Conservation (phyloP, 2,797 vertebrate genomes). For the Sebastes trivittatus region DNA sequence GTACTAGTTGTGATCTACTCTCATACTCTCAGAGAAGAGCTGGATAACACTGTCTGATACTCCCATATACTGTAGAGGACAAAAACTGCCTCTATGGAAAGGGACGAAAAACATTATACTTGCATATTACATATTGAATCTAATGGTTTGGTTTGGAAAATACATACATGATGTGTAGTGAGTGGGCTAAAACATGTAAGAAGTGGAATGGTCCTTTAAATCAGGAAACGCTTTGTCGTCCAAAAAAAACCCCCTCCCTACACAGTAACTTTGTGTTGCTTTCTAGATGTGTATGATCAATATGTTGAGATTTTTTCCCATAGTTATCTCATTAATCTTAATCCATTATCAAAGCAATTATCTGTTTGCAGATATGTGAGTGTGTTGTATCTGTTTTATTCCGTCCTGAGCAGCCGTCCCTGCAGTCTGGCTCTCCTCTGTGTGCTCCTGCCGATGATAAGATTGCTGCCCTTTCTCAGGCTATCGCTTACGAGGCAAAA, state of each 20-base stretch:
- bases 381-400: constrained; percentile 17
- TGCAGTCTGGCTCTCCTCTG: constrained; percentile 55
- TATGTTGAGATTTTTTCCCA: neutral
- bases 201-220: neutral
- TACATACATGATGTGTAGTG: neutral
- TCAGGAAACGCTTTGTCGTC: neutral
- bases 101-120: neutral
- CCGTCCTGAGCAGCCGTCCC: constrained; percentile 23
- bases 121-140: neutral
- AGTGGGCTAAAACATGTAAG: neutral
- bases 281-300: neutral
- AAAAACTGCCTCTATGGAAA: neutral
- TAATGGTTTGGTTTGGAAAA: neutral
- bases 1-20: neutral
- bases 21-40: neutral
- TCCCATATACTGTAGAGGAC: too few species aligned
- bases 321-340: constrained; percentile 30
- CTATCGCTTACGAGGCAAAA: constrained; percentile 71
- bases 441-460: constrained; percentile 64
- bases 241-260: neutral
- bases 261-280: neutral
- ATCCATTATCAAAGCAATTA: constrained; percentile 46
- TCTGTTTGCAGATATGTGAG: constrained; percentile 36
- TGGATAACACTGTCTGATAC: neutral
- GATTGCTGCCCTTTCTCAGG: constrained; percentile 72